A percentile compares a stretch with the other conserved stretches of the same genome.
These are phyloP conservation scores for Lethrus apterus DNA, from an alignment of 1,140 invertebrate genomes.

Conservation along the genomic window DNA sequence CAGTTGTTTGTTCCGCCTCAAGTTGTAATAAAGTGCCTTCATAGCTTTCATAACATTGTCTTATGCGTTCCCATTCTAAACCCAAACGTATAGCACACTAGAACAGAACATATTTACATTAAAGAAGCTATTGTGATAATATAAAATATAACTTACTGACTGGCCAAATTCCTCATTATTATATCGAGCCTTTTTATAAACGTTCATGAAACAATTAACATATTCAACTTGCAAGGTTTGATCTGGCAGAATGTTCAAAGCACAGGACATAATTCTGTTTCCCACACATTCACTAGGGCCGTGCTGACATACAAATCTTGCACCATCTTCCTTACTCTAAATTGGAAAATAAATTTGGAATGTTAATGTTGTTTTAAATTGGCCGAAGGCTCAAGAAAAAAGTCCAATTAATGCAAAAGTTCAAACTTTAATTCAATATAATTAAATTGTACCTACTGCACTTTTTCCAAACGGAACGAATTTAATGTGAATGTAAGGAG, in stretches of 20 bases:
- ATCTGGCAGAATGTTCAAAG: slow-evolving; percentile 22
- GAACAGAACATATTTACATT: slow-evolving; percentile 18
- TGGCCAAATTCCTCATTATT: slow-evolving; percentile 25
- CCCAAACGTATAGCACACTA: slow-evolving; percentile 45
- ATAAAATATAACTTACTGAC: slow-evolving; percentile 19
- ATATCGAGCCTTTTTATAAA: slow-evolving; percentile 1
- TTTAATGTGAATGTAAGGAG: slow-evolving; percentile 45
- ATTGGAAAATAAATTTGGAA: slow-evolving; percentile 11
- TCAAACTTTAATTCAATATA: too few relatives aligned
- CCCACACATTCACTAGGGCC: slow-evolving; percentile 33
- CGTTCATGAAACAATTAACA: slow-evolving; percentile 35
- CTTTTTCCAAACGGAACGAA: slow-evolving; percentile 77
- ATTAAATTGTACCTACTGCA: too few relatives aligned
- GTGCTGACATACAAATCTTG: slow-evolving; percentile 34
- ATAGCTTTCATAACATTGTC: slow-evolving; percentile 42
- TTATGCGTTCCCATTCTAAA: slow-evolving; percentile 37
- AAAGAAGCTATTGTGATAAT: slow-evolving; percentile 3
- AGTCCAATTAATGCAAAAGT: too few relatives aligned
- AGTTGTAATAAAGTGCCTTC: slow-evolving; percentile 47
- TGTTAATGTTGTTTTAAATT: too few relatives aligned
- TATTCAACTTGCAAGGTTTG: slow-evolving; percentile 31
- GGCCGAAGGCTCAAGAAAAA: too few relatives aligned
- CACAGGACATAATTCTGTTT: slow-evolving; percentile 34
- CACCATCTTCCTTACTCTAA: slow-evolving; percentile 28
- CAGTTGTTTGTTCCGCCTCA: slow-evolving; percentile 48